phyloP scores from a whole-genome alignment of 2,797 vertebrate species.

The Manis pentadactyla region DNA sequence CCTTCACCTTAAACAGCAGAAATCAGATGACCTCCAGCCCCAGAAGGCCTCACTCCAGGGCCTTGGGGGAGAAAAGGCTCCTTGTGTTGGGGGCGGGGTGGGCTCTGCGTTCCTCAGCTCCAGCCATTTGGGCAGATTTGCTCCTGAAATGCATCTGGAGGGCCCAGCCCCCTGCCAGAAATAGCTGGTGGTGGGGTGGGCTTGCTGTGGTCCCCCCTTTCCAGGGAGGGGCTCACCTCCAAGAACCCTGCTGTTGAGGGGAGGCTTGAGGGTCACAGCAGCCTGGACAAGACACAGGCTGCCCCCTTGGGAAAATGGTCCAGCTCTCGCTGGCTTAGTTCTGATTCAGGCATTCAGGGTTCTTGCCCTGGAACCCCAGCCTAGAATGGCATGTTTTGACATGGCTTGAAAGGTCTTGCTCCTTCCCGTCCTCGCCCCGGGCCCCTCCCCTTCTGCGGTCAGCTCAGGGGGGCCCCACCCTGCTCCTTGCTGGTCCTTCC shows the following conservation, averaged over 20 bases:
- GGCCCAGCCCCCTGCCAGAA: not conserved
- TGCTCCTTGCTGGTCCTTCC: not conserved
- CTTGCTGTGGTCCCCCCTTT: slow-evolving; percentile 77
- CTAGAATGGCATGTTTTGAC: not conserved
- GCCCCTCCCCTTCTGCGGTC: not conserved
- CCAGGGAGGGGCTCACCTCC: not conserved
- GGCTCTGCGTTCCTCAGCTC: slow-evolving; percentile 65
- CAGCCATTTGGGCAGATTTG: not conserved
- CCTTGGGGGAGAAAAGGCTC: slow-evolving; percentile 79
- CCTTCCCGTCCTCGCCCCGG: too few relatives aligned
- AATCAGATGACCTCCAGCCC: slow-evolving; percentile 61
- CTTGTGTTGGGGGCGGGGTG: slow-evolving; percentile 74
- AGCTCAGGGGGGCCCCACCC: not conserved
- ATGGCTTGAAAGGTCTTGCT: not conserved
- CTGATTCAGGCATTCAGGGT: not conserved
- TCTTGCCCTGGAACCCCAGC: not conserved
- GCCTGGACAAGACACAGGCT: slow-evolving; percentile 26
- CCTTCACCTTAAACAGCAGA: slow-evolving; percentile 77
- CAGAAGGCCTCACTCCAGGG: not conserved
- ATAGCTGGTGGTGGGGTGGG: not conserved
- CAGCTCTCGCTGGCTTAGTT: not conserved
- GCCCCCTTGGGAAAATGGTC: not conserved
- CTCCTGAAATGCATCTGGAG: slow-evolving; percentile 59
- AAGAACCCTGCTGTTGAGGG: not conserved
- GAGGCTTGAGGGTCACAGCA: slow-evolving; percentile 21